phyloP scores from a whole-genome alignment of 23 tunicate species.

The Halocynthia aurantium region DNA sequence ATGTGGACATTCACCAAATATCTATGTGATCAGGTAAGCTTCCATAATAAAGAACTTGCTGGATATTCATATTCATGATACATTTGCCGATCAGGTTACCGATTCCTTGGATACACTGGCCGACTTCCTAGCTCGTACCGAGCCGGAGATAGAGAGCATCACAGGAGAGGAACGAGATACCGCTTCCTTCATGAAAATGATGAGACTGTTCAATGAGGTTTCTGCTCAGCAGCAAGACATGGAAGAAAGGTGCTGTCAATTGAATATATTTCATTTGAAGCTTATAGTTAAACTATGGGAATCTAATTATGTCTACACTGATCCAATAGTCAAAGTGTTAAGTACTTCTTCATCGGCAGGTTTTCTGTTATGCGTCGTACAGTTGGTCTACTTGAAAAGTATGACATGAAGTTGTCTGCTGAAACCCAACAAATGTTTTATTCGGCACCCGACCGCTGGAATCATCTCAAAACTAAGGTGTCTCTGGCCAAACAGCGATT shows the following conservation, averaged over 20 bases:
- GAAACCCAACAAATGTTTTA: constrained; percentile 84
- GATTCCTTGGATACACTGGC: constrained; percentile 70
- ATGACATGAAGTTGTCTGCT: constrained; percentile 71
- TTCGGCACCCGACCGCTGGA: constrained; percentile 93
- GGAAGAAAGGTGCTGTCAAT: constrained; percentile 62
- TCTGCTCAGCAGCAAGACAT: constrained; percentile 91
- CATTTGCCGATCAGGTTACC: constrained; percentile 30
- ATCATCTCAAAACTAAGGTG: constrained; percentile 87
- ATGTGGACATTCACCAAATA: constrained; percentile 90
- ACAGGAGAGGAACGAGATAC: constrained; percentile 92
- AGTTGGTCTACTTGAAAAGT: constrained; percentile 75
- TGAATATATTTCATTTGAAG: neutral
- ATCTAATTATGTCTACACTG: no score
- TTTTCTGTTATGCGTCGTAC: constrained; percentile 88
- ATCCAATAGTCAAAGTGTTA: no score
- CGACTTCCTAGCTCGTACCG: constrained; percentile 84
- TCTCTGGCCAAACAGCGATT: constrained; percentile 91
- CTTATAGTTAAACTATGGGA: no score
- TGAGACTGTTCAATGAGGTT: constrained; percentile 91
- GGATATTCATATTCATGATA: no score
- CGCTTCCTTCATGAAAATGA: constrained; percentile 93
- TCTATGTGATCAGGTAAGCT: constrained; percentile 67
- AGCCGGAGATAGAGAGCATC: constrained; percentile 93
- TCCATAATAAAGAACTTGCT: neutral
- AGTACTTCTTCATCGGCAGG: constrained; percentile 11